Percentiles rank a stretch among this genome's conserved stretches.
Conservation (phyloP, 2,888 invertebrate genomes). For the Periphyllus acericola region DNA sequence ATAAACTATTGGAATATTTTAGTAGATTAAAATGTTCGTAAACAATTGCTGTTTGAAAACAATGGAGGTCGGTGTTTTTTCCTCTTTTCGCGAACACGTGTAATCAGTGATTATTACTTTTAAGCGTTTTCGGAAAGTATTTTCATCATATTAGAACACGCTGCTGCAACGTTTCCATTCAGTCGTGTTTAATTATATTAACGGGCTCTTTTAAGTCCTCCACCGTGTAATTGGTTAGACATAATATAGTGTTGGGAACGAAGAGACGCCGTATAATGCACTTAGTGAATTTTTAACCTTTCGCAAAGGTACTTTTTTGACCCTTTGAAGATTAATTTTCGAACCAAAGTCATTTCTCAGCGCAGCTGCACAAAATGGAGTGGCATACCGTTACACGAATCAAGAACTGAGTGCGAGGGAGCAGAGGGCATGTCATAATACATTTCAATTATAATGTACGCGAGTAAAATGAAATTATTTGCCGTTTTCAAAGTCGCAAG, state of each 20-base stretch:
- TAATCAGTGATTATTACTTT: not conserved
- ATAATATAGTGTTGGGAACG: not conserved
- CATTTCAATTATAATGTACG: not conserved
- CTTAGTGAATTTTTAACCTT: not conserved
- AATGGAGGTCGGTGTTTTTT: not conserved
- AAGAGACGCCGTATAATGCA: not conserved
- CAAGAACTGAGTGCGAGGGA: not conserved
- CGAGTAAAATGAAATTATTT: not conserved
- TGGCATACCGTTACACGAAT: not conserved
- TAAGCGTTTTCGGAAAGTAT: not conserved
- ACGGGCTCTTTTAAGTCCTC: not conserved
- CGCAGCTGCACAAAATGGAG: not conserved
- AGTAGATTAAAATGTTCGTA: not conserved
- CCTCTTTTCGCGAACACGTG: not conserved
- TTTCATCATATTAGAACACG: not conserved
- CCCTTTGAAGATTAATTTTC: slow-evolving; percentile 14
- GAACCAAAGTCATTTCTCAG: slow-evolving; percentile 15
- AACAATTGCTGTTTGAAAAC: not conserved
- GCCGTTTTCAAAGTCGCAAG: not conserved
- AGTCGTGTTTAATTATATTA: slow-evolving; percentile 38
- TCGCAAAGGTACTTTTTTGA: not conserved
- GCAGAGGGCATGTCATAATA: not conserved
- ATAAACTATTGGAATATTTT: not conserved
- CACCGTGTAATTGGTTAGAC: not conserved
- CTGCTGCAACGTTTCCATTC: not conserved